Evolutionary conservation across 2,888 invertebrate species (phyloP).

Genomic region (Heteromyza rotundicornis): DNA sequence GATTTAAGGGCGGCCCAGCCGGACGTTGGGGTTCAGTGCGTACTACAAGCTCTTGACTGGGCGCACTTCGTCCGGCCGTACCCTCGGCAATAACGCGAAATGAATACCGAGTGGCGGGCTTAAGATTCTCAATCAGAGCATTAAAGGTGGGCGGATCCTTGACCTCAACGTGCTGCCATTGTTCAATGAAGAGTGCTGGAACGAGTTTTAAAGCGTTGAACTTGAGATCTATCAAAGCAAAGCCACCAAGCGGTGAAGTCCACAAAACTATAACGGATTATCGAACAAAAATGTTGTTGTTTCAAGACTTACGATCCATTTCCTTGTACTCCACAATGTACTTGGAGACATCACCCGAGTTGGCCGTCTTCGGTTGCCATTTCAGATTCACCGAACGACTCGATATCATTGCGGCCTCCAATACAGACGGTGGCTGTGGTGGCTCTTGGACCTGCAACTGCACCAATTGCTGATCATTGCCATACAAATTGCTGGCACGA

Average conservation of each 20-base stretch:
- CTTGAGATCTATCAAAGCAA: too few relatives aligned
- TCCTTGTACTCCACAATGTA: constrained; percentile 74
- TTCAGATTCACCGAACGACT: constrained; percentile 77
- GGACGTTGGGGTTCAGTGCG: constrained; percentile 75
- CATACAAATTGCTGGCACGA: constrained; percentile 77
- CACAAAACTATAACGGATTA: too few relatives aligned
- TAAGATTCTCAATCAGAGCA: constrained; percentile 71
- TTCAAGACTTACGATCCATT: constrained; percentile 66
- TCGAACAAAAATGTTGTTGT: neutral
- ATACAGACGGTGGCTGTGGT: constrained; percentile 72
- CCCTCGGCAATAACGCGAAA: constrained; percentile 78
- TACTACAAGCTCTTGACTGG: constrained; percentile 70
- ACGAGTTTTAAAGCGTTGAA: neutral
- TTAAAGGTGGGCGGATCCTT: constrained; percentile 71
- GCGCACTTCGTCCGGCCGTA: constrained; percentile 73
- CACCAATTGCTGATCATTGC: constrained; percentile 74
- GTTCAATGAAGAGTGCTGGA: constrained; percentile 58
- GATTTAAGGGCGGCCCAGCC: constrained; percentile 72
- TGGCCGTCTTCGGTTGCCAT: constrained; percentile 75
- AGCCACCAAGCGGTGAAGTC: too few relatives aligned
- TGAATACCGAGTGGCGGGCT: constrained; percentile 74
- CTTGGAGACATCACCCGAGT: constrained; percentile 74
- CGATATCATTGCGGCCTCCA: constrained; percentile 73
- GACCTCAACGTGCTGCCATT: constrained; percentile 73
- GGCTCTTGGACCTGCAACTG: constrained; percentile 78